Evolutionary conservation across 1,140 invertebrate species (phyloP).

Genomic region (Drosophila novamexicana): DNA sequence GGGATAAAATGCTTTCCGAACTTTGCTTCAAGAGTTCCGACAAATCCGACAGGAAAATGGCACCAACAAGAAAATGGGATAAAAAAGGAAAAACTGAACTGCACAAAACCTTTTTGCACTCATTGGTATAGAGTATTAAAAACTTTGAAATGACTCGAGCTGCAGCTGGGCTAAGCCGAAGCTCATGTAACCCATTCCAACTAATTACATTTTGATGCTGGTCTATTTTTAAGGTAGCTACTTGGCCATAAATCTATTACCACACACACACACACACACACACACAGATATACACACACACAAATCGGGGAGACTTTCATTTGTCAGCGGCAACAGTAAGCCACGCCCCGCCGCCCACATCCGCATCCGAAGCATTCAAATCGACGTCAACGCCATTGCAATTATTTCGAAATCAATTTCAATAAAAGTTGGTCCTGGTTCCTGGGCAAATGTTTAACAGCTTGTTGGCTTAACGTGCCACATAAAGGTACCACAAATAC

Average conservation of each 20-base stretch:
- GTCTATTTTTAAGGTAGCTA: constrained; percentile 47
- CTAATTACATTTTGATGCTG: constrained; percentile 64
- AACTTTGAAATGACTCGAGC: neutral
- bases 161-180: neutral
- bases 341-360: neutral
- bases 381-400: constrained; percentile 66
- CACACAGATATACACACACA: constrained; percentile 29
- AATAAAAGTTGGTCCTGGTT: constrained; percentile 64
- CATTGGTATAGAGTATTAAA: too few species aligned
- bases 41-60: too few species aligned
- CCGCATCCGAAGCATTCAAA: constrained; percentile 47
- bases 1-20: too few species aligned
- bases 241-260: constrained; percentile 74
- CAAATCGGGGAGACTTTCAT: constrained; percentile 28
- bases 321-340: constrained; percentile 9
- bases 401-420: constrained; percentile 81
- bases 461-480: constrained; percentile 70
- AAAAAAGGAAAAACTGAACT: too few species aligned
- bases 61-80: too few species aligned
- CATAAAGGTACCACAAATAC: constrained; percentile 35
- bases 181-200: neutral
- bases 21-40: too few species aligned
- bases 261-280: constrained; percentile 22
- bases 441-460: constrained; percentile 57
- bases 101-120: too few species aligned